Evolutionary conservation across 2,888 invertebrate species (phyloP).

Genomic region (Lochmaea capreae): DNA sequence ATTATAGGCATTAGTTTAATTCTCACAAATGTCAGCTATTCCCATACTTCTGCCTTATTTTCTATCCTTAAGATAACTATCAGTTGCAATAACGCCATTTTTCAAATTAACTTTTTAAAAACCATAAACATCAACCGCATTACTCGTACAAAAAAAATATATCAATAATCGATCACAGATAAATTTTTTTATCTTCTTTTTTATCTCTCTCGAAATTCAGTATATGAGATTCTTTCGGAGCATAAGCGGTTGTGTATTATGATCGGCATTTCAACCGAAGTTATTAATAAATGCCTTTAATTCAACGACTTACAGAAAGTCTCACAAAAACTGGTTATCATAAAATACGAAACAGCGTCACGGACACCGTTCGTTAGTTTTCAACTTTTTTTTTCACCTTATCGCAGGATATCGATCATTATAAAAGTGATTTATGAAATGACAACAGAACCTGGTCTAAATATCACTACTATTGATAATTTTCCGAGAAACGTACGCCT

Average conservation of each 20-base stretch:
- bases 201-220: constrained; percentile 12
- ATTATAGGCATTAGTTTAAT: too few species aligned
- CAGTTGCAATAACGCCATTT: constrained; percentile 11
- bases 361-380: constrained; percentile 35
- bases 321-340: constrained; percentile 36
- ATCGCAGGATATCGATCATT: constrained; percentile 36
- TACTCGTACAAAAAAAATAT: constrained; percentile 20
- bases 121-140: constrained; percentile 15
- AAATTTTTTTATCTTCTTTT: constrained; percentile 17
- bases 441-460: not conserved
- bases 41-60: constrained; percentile 8
- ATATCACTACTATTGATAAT: not conserved
- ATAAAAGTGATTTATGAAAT: constrained; percentile 38
- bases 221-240: constrained; percentile 26
- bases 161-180: constrained; percentile 26
- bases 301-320: constrained; percentile 31
- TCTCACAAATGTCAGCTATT: constrained; percentile 1
- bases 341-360: constrained; percentile 32
- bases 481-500: constrained; percentile 4
- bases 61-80: constrained; percentile 12
- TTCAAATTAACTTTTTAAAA: constrained; percentile 14
- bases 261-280: constrained; percentile 34
- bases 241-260: constrained; percentile 28
- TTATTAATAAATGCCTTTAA: constrained; percentile 40
- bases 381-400: constrained; percentile 27